A percentile compares a stretch with the other conserved stretches of the same genome.
Conservation (phyloP, 2,888 invertebrate genomes). For the Trachelus iudaicus region DNA sequence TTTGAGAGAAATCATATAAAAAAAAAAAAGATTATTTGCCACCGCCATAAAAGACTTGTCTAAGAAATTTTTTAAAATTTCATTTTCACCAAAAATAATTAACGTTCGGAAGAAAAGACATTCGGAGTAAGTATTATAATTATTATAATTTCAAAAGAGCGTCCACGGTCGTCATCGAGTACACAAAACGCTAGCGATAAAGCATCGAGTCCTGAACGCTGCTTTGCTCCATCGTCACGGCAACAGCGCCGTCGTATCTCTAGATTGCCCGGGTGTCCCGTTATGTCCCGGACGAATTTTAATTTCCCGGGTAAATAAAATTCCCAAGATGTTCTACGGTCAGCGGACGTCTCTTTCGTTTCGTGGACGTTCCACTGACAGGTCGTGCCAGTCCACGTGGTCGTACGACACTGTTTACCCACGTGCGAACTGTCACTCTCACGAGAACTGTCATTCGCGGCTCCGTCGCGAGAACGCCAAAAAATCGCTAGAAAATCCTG, state of each 20-base stretch:
- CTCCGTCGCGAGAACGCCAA: background rate
- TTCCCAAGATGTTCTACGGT: background rate
- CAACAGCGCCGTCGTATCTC: background rate
- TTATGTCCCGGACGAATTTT: background rate
- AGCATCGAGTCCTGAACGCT: background rate
- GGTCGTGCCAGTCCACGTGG: background rate
- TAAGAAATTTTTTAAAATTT: too few species aligned
- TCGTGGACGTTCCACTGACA: background rate
- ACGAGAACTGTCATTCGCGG: background rate
- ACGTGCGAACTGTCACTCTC: background rate
- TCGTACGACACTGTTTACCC: background rate
- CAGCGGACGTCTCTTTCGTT: background rate
- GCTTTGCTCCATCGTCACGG: background rate
- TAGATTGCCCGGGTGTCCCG: background rate
- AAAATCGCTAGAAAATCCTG: too few species aligned
- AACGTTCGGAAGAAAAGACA: background rate
- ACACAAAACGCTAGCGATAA: background rate
- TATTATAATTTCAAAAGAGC: too few species aligned
- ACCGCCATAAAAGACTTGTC: too few species aligned
- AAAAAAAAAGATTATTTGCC: too few species aligned
- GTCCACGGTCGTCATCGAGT: too few species aligned
- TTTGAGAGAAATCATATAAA: too few species aligned
- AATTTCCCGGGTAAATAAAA: background rate
- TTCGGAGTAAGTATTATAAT: background rate
- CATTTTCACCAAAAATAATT: too few species aligned